phyloP scores from a whole-genome alignment of 2,797 vertebrate species.

The Sternarchorhynchus goeldii region DNA sequence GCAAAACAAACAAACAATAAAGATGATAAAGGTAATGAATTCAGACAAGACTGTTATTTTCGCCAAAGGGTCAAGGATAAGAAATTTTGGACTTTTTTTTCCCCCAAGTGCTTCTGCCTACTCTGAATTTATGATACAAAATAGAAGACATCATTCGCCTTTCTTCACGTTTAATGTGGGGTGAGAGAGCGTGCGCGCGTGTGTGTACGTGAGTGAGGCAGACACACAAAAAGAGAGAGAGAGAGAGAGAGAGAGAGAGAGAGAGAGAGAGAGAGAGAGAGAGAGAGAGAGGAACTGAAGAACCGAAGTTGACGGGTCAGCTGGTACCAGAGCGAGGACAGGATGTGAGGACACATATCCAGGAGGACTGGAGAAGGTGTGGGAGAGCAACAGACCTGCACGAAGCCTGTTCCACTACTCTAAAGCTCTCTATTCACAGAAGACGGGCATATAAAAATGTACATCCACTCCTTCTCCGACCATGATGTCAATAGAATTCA shows the following conservation, averaged over 20 bases:
- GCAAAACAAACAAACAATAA: not conserved
- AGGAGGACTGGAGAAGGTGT: slow-evolving; percentile 20
- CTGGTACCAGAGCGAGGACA: slow-evolving; percentile 17
- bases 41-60: not conserved
- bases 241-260: slow-evolving; percentile 29
- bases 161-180: slow-evolving; percentile 3
- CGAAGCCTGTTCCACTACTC: slow-evolving; percentile 59
- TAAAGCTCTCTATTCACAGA: slow-evolving; percentile 55
- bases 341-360: slow-evolving; percentile 42
- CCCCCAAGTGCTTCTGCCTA: slow-evolving; percentile 20
- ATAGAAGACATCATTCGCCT: not conserved
- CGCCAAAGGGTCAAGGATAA: slow-evolving; percentile 9
- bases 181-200: slow-evolving; percentile 27
- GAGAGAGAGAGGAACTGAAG: slow-evolving; percentile 19
- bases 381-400: slow-evolving; percentile 15
- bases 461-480: slow-evolving; percentile 41
- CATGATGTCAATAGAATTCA: slow-evolving; percentile 23
- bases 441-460: slow-evolving; percentile 58
- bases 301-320: slow-evolving; percentile 19
- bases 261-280: slow-evolving; percentile 18
- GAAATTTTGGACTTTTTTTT: slow-evolving; percentile 13
- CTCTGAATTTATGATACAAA: slow-evolving; percentile 17
- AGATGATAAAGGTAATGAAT: not conserved
- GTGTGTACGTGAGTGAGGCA: not conserved
- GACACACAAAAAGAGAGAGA: not conserved